A percentile compares a stretch with the other conserved stretches of the same genome.
These are phyloP conservation scores for Microplitis manilae DNA, from an alignment of 2,888 invertebrate genomes.

Conservation along the genomic window DNA sequence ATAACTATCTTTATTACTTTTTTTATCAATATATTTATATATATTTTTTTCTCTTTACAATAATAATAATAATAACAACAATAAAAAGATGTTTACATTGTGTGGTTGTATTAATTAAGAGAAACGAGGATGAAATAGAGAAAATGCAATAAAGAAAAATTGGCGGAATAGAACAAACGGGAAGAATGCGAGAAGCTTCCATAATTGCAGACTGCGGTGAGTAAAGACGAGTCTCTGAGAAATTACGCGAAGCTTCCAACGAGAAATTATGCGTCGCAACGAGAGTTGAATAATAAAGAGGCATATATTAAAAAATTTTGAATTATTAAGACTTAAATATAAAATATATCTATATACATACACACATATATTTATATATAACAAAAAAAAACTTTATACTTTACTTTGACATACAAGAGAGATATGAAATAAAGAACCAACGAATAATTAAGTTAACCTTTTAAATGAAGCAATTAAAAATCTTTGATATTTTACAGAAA, in stretches of 20 bases:
- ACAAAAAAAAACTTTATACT: no score
- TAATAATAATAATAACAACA: neutral
- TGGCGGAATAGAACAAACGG: constrained; percentile 25
- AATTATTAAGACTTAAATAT: constrained; percentile 12
- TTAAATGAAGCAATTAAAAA: constrained; percentile 1
- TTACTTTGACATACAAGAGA: neutral
- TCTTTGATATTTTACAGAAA: neutral
- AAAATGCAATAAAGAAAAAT: constrained; percentile 25
- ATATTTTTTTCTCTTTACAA: neutral
- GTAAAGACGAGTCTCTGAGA: constrained; percentile 24
- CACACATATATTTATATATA: no score
- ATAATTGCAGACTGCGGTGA: constrained; percentile 41
- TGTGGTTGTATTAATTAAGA: neutral
- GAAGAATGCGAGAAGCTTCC: constrained; percentile 29
- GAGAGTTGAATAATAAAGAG: constrained; percentile 44
- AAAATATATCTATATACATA: neutral
- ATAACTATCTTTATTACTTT: no score
- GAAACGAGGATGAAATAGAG: constrained; percentile 27
- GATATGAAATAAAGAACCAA: neutral
- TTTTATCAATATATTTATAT: neutral
- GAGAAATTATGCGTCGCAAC: constrained; percentile 45
- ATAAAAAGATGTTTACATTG: neutral
- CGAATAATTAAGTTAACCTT: neutral
- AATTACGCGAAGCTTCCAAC: constrained; percentile 33
- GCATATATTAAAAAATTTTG: constrained; percentile 38